Conservation (phyloP, 2,113 vertebrate genomes). For the Copsychus sechellarum region DNA sequence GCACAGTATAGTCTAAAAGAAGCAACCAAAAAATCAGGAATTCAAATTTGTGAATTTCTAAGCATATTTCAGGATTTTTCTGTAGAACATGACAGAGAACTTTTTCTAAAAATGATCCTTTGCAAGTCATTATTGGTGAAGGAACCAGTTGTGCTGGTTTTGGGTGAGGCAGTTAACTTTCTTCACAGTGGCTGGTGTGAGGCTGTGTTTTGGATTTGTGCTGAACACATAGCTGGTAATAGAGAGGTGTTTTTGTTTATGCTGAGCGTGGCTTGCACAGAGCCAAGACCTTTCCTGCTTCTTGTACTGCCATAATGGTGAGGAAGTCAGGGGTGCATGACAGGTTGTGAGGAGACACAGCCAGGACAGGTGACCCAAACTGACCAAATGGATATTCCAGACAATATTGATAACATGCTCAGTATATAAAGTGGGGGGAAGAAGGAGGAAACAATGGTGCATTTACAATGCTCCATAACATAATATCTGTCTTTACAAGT, state of each 20-base stretch:
- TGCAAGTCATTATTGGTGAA: not conserved
- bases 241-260: not conserved
- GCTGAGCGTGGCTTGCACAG: not conserved
- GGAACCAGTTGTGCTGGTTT: not conserved
- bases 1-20: not conserved
- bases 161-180: not conserved
- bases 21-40: not conserved
- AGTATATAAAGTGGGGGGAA: not conserved
- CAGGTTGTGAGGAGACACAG: not conserved
- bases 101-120: not conserved
- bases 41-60: not conserved
- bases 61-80: not conserved
- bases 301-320: not conserved
- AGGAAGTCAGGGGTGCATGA: accelerated
- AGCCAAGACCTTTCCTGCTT: not conserved
- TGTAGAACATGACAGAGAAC: not conserved
- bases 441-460: not conserved
- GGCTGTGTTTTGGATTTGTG: not conserved
- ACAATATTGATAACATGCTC: not conserved
- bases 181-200: not conserved
- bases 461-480: not conserved
- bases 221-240: not conserved
- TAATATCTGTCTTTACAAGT: not conserved
- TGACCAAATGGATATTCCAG: not conserved
- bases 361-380: not conserved